Percentiles rank a stretch among this genome's conserved stretches.
Conservation (phyloP, 2,797 vertebrate genomes). For the Parauchenoglanis ngamensis region DNA sequence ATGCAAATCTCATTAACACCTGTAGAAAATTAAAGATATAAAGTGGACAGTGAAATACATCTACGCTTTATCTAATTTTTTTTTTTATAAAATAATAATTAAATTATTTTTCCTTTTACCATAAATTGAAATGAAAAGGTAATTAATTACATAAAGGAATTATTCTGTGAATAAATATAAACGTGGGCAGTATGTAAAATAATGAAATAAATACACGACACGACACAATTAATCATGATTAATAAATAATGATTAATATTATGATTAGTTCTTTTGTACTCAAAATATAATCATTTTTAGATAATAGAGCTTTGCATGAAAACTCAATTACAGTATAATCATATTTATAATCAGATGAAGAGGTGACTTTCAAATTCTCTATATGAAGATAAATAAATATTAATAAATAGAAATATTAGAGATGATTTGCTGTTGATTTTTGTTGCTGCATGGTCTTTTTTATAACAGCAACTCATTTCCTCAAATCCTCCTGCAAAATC, state of each 20-base stretch:
- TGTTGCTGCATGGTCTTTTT: neutral
- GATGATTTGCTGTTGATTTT: neutral
- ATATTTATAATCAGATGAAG: neutral
- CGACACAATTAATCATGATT: neutral
- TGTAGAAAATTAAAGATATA: neutral
- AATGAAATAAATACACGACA: too few species aligned
- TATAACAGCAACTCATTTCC: neutral
- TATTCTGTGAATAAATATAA: neutral
- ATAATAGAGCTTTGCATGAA: neutral
- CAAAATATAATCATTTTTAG: neutral
- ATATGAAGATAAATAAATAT: neutral
- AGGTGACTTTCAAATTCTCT: neutral
- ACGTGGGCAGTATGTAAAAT: neutral
- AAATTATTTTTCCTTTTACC: neutral
- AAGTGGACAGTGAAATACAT: neutral
- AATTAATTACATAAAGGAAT: neutral
- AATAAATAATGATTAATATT: neutral
- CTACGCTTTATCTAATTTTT: neutral
- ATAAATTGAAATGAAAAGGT: neutral
- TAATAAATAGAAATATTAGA: neutral
- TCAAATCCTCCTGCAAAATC: neutral
- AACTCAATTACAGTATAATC: neutral
- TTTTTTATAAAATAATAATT: neutral
- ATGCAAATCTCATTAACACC: neutral
- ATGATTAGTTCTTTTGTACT: neutral